phyloP scores from a whole-genome alignment of 2,797 vertebrate species.

The Hipposideros larvatus region DNA sequence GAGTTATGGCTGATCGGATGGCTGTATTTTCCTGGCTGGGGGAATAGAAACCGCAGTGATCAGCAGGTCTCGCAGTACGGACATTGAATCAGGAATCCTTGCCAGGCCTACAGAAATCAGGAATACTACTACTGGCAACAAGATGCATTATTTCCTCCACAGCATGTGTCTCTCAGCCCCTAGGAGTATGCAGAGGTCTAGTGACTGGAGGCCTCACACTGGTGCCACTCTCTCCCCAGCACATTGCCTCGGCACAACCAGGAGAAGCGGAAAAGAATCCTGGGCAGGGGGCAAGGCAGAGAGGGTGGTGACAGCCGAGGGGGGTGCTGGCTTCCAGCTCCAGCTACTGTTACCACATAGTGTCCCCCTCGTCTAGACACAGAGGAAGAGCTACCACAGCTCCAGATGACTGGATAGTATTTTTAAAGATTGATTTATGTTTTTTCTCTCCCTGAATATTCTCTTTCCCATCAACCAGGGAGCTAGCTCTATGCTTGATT shows the following conservation, averaged over 20 bases:
- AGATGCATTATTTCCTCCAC: slow-evolving; percentile 94
- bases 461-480: background rate
- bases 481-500: background rate
- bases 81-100: slow-evolving; percentile 92
- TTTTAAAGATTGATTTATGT: slow-evolving; percentile 16
- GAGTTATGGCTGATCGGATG: slow-evolving; percentile 91
- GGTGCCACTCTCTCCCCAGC: background rate
- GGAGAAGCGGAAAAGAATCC: background rate
- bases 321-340: background rate
- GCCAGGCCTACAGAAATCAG: slow-evolving; percentile 92
- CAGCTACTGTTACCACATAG: background rate
- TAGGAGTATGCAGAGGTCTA: background rate
- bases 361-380: background rate
- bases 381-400: background rate
- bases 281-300: background rate
- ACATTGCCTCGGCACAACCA: background rate
- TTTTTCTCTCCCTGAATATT: background rate
- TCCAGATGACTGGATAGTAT: background rate
- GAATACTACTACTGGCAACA: slow-evolving; percentile 89
- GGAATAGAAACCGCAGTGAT: slow-evolving; percentile 92
- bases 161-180: background rate
- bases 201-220: background rate
- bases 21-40: slow-evolving; percentile 93
- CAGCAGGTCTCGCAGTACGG: slow-evolving; percentile 89
- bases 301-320: background rate